Evolutionary conservation across 1,140 invertebrate species (phyloP).

Genomic region (Drosophila chauvacae): DNA sequence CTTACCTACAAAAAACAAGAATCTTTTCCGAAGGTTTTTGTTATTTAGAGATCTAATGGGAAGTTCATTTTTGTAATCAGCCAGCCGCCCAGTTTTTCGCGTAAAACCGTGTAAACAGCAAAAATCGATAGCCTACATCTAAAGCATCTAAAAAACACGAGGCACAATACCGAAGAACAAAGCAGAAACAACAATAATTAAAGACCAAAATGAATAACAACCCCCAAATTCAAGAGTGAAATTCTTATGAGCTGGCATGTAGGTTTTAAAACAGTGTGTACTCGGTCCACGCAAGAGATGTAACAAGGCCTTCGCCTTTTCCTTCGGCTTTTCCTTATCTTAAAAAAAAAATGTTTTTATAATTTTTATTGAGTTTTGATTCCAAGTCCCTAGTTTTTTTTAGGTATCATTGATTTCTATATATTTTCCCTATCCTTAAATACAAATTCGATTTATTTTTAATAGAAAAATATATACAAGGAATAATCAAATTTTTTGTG

Average conservation of each 20-base stretch:
- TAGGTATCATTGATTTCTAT: background rate
- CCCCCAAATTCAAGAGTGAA: slow-evolving; percentile 60
- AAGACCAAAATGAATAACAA: slow-evolving; percentile 63
- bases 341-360: background rate
- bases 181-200: slow-evolving; percentile 71
- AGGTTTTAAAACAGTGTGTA: slow-evolving; percentile 33
- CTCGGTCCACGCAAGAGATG: slow-evolving; percentile 7
- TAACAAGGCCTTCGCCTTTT: slow-evolving; percentile 16
- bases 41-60: background rate
- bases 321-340: background rate
- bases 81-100: background rate
- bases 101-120: slow-evolving; percentile 4
- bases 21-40: background rate
- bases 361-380: background rate
- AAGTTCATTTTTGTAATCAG: background rate
- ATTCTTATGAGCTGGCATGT: slow-evolving; percentile 21
- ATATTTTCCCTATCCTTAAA: background rate
- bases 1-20: too few species aligned
- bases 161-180: slow-evolving; percentile 55
- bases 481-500: background rate
- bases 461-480: background rate
- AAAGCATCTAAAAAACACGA: slow-evolving; percentile 33
- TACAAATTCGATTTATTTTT: background rate
- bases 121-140: slow-evolving; percentile 80
- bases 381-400: background rate